Percentiles rank a stretch among this genome's conserved stretches.
Conservation (phyloP, 2,113 vertebrate genomes). For the Perognathus longimembris region DNA sequence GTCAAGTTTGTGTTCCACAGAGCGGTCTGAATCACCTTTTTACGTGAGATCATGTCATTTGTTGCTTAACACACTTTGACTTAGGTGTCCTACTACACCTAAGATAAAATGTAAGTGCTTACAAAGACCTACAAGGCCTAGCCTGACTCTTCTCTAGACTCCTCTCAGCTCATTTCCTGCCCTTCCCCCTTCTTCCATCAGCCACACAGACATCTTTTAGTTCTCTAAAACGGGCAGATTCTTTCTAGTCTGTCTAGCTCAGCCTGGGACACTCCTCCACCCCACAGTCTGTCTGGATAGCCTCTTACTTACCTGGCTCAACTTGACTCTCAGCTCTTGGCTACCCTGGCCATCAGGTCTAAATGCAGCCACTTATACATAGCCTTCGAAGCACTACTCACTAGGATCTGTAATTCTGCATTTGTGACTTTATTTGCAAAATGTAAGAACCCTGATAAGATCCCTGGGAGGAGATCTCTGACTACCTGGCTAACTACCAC, state of each 20-base stretch:
- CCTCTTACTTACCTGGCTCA: background rate
- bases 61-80: slow-evolving; percentile 31
- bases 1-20: background rate
- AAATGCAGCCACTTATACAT: background rate
- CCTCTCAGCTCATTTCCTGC: slow-evolving; percentile 13
- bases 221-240: slow-evolving; percentile 6
- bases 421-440: slow-evolving; percentile 3
- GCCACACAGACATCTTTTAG: background rate
- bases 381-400: background rate
- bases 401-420: background rate
- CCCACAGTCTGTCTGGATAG: background rate
- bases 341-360: background rate
- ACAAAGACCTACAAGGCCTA: slow-evolving; percentile 15
- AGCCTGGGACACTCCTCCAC: background rate
- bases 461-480: background rate
- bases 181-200: background rate
- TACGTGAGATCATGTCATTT: slow-evolving; percentile 47
- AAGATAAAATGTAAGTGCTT: slow-evolving; percentile 34
- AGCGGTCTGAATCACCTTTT: slow-evolving; percentile 44
- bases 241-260: background rate
- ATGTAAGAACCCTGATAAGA: background rate
- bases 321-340: slow-evolving; percentile 5
- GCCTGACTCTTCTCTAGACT: background rate
- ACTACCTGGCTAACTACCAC: background rate
- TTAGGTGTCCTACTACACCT: background rate